Evolutionary conservation across 2,113 vertebrate genomes (phyloP).

Genomic region (Callithrix jacchus): DNA sequence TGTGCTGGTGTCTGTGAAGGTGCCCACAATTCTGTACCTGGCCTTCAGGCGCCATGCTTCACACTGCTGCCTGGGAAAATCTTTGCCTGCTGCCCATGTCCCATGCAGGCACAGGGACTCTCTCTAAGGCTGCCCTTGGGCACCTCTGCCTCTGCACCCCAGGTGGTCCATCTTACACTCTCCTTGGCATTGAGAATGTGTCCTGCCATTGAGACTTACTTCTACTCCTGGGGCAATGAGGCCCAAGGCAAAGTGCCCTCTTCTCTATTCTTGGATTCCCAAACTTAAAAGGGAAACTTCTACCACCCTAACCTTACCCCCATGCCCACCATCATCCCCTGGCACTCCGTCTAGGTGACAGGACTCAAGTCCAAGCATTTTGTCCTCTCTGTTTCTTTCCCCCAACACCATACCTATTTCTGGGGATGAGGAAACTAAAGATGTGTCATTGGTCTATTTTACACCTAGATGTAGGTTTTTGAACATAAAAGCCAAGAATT

Average conservation of each 20-base stretch:
- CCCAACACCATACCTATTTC: background rate
- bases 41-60: background rate
- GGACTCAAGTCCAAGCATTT: background rate
- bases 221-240: background rate
- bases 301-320: no score
- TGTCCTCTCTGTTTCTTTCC: background rate
- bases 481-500: background rate
- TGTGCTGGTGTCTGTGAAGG: fast-evolving
- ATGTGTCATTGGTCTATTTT: background rate
- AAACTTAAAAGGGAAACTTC: background rate
- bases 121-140: background rate
- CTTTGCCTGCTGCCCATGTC: background rate
- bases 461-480: background rate
- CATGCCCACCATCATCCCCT: no score
- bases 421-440: no score
- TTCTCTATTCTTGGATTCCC: background rate
- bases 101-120: background rate
- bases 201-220: background rate
- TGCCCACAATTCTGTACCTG: background rate
- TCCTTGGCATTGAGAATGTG: background rate
- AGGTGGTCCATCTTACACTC: background rate
- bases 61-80: background rate
- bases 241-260: background rate
- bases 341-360: background rate
- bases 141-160: background rate